Base-by-base conservation (phyloP, 2,888 invertebrate genomes). In the Cephalotes varians region DNA sequence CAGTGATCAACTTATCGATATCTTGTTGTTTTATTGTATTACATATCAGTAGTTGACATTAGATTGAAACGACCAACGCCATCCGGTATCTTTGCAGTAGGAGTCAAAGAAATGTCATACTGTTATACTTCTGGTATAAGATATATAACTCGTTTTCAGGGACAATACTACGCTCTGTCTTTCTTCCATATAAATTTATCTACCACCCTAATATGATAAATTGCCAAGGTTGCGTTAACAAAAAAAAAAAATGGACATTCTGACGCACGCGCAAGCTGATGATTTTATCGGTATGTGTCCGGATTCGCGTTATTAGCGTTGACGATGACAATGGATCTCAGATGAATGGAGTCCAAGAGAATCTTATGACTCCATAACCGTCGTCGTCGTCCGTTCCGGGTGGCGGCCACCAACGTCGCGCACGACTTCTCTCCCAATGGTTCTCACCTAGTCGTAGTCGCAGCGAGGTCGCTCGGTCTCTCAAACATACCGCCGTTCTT, bases 361-460 rank as follows among this genome's bases (percentile, higher is more conserved):
- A 85, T 86, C 81, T 85, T 83, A 86, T 85, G 85, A 77, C 81
- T 83, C 69, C 58, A 56, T 65, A 74, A 87, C 40, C 21, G 18
- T 60, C 49, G 51, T 69, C 51, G 34, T 76, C 71, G 77, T 81
- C 62, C 87, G 81, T 74, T 72, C 90, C 91, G 91, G 88, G 90
- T 90, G 82, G 90, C 90, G 90, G 89, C 90, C 90, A 90, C 90
- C 90, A 88, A 90, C 90, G 91, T 89, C 82, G 90, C 37, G 85
- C 90, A 90, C 90, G 89, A 90, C 82, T 88, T 81, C 83, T 81
- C 71, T 51, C 85, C 65, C 86, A 82, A 83, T 69, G 85, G 85
- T 89, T 89, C 90, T 88, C 90, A 90, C 86, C 89, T 90, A 85
- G 44, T 81, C 58, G 76, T 80, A 71, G 72, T 80, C 74, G 83